phyloP scores from a whole-genome alignment of 2,888 invertebrate species.

The Mechanitis mazaeus region DNA sequence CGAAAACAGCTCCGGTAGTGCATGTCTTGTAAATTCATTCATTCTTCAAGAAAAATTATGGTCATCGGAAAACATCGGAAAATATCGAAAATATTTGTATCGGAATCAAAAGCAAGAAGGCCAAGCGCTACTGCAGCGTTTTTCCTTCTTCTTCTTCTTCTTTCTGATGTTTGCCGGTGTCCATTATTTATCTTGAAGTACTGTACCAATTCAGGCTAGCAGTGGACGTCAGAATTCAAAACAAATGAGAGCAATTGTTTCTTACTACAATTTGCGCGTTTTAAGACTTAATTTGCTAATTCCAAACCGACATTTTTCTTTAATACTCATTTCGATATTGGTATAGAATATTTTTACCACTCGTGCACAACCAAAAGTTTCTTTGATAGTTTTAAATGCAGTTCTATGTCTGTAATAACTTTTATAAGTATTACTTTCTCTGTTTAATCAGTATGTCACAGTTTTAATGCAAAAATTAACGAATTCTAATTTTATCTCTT shows the following conservation, averaged over 20 bases:
- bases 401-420: slow-evolving; percentile 12
- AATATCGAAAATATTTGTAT: too few relatives aligned
- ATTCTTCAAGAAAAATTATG: slow-evolving; percentile 21
- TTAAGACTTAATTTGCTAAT: slow-evolving; percentile 14
- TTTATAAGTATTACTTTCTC: slow-evolving; percentile 8
- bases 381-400: slow-evolving; percentile 21
- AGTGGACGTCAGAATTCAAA: slow-evolving; percentile 29
- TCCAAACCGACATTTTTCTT: slow-evolving; percentile 18
- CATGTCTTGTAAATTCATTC: slow-evolving; percentile 30
- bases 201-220: slow-evolving; percentile 23
- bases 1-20: slow-evolving; percentile 16
- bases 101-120: too few relatives aligned
- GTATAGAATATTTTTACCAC: slow-evolving; percentile 20
- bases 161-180: too few relatives aligned
- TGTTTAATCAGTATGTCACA: not conserved
- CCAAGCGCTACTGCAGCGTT: too few relatives aligned
- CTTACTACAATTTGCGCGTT: slow-evolving; percentile 13
- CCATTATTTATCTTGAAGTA: too few relatives aligned
- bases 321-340: slow-evolving; percentile 29
- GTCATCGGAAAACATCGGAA: too few relatives aligned
- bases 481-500: not conserved
- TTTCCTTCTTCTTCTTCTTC: too few relatives aligned
- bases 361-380: slow-evolving; percentile 24
- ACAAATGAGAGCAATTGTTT: slow-evolving; percentile 21
- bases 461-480: not conserved